These are phyloP conservation scores for Chondrosia reniformis DNA, from an alignment of 37 sponge, comb jelly and placozoan species.

Conservation along the genomic window DNA sequence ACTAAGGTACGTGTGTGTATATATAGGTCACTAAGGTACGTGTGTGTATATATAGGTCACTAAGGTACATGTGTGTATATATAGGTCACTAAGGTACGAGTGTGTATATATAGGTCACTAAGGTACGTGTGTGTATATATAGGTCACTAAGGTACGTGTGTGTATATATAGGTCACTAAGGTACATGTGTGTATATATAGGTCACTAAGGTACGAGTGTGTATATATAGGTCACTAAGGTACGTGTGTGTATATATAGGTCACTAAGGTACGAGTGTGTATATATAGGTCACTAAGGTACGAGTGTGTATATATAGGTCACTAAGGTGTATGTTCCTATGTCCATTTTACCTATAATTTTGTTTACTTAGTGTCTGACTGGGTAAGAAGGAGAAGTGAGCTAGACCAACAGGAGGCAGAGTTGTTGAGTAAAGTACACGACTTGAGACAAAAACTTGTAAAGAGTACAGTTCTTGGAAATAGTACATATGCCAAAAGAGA, in stretches of 20 bases:
- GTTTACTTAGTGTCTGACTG: slow-evolving; percentile 5
- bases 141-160: not conserved
- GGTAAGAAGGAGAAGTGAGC: slow-evolving; percentile 35
- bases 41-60: too few relatives aligned
- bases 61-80: too few relatives aligned
- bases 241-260: too few relatives aligned
- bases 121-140: not conserved
- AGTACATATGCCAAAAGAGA: too few relatives aligned
- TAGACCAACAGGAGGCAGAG: slow-evolving; percentile 46
- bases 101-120: too few relatives aligned
- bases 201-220: not conserved
- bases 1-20: not conserved
- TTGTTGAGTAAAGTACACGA: slow-evolving; percentile 38
- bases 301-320: too few relatives aligned
- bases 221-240: not conserved
- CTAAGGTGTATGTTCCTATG: not conserved
- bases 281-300: too few relatives aligned
- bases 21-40: not conserved
- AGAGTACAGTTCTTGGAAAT: too few relatives aligned
- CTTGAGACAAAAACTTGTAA: slow-evolving; percentile 29
- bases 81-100: not conserved
- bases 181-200: not conserved
- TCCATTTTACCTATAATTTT: not conserved
- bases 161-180: not conserved
- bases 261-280: too few relatives aligned